These are phyloP conservation scores for Endotricha flammealis DNA, from an alignment of 2,888 invertebrate genomes.

Conservation along the genomic window DNA sequence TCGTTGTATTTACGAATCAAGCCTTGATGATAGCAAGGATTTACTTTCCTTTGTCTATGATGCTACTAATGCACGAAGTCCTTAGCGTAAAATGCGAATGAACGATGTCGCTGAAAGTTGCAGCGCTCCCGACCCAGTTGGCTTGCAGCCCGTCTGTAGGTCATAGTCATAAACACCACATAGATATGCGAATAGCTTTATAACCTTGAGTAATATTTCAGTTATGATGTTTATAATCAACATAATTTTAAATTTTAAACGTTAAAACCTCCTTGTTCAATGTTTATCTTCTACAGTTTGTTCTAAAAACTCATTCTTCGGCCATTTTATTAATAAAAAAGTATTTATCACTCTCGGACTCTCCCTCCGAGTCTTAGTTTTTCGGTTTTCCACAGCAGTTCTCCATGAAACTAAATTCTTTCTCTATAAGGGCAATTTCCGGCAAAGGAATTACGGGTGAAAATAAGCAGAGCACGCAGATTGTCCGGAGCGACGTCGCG, in stretches of 20 bases:
- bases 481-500: slow-evolving; percentile 74
- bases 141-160: slow-evolving; percentile 58
- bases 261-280: too few relatives aligned
- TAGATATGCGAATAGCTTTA: slow-evolving; percentile 38
- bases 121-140: slow-evolving; percentile 72
- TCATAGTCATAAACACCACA: slow-evolving; percentile 38
- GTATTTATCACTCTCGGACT: too few relatives aligned
- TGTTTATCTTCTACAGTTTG: too few relatives aligned
- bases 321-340: too few relatives aligned
- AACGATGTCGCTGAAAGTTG: slow-evolving; percentile 60
- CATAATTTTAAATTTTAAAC: too few relatives aligned
- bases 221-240: slow-evolving; percentile 14
- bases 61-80: slow-evolving; percentile 7
- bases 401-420: slow-evolving; percentile 51
- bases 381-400: too few relatives aligned
- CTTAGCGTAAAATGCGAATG: slow-evolving; percentile 25
- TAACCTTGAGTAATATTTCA: slow-evolving; percentile 39
- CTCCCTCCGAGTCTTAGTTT: too few relatives aligned
- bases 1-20: slow-evolving; percentile 3
- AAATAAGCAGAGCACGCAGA: slow-evolving; percentile 78
- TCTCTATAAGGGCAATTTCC: slow-evolving; percentile 76
- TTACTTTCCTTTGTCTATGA: too few relatives aligned
- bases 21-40: slow-evolving; percentile 8
- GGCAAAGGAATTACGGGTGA: slow-evolving; percentile 75
- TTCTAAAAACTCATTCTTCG: too few relatives aligned